phyloP scores from a whole-genome alignment of 2,888 invertebrate genomes.

The Parnassius apollo region DNA sequence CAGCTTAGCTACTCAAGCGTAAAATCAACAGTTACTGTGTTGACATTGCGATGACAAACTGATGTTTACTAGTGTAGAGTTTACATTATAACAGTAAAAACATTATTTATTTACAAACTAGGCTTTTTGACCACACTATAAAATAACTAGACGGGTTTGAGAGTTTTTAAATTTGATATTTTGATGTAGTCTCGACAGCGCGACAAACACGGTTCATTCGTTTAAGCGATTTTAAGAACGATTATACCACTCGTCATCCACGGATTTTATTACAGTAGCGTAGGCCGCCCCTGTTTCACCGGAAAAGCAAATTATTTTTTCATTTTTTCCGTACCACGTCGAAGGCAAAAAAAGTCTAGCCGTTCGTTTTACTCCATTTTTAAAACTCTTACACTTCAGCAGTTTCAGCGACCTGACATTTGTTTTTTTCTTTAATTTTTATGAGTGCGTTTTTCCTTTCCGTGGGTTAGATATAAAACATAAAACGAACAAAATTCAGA shows the following conservation, averaged over 20 bases:
- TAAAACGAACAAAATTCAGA: too few species aligned
- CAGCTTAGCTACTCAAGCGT: too few species aligned
- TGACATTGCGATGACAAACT: too few species aligned
- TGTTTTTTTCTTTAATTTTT: not conserved
- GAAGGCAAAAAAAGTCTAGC: conserved; percentile 13
- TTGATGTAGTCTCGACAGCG: not conserved
- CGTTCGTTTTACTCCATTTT: conserved; percentile 9
- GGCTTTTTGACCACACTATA: too few species aligned
- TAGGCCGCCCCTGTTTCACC: conserved; percentile 2
- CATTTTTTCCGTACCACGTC: not conserved
- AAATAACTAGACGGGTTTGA: too few species aligned
- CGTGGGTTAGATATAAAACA: too few species aligned
- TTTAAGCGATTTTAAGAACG: conserved; percentile 7
- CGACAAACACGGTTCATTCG: not conserved
- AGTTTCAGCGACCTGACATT: conserved; percentile 4
- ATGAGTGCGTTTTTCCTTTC: too few species aligned
- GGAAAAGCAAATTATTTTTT: not conserved
- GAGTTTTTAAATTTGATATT: too few species aligned
- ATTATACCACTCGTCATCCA: conserved; percentile 9
- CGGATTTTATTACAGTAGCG: conserved; percentile 7
- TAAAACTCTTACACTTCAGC: conserved; percentile 12
- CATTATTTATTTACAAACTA: too few species aligned
- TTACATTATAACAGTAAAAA: too few species aligned
- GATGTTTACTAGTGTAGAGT: too few species aligned
- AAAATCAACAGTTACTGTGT: too few species aligned